phyloP scores from a whole-genome alignment of 2,113 vertebrate genomes.

The Chitala chitala region DNA sequence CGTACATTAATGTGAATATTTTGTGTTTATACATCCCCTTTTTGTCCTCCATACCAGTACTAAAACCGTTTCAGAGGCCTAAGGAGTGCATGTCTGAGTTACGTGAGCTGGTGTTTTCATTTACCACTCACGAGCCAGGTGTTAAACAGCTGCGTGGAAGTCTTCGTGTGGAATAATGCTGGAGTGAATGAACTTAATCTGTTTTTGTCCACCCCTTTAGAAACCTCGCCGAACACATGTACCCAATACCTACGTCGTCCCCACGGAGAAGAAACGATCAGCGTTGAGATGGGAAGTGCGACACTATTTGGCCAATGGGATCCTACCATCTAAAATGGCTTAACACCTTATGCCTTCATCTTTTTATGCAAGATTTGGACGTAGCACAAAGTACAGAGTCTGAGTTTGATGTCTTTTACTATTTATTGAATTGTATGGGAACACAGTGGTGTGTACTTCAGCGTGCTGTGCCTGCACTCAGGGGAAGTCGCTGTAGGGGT shows the following conservation, averaged over 20 bases:
- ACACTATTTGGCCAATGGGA: constrained; percentile 69
- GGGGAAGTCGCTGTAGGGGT: constrained; percentile 73
- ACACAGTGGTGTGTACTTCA: too few species aligned
- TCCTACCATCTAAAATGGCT: constrained; percentile 54
- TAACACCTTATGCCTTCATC: constrained; percentile 18
- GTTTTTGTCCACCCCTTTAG: constrained; percentile 38
- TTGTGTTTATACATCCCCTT: too few species aligned
- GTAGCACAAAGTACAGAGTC: too few species aligned
- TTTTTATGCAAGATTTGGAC: constrained; percentile 42
- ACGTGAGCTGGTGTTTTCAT: too few species aligned
- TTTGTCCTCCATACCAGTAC: too few species aligned
- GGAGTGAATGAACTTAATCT: background rate
- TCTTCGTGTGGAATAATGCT: background rate
- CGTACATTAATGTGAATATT: too few species aligned
- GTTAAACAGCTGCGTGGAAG: too few species aligned
- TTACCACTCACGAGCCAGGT: too few species aligned
- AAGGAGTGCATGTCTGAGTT: too few species aligned
- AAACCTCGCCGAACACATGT: constrained; percentile 51
- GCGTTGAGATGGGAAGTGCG: constrained; percentile 77
- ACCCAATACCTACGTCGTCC: constrained; percentile 75
- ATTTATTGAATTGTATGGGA: background rate
- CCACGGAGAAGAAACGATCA: constrained; percentile 78
- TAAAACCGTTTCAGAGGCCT: too few species aligned
- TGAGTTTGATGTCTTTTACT: too few species aligned
- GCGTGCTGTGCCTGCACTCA: constrained; percentile 17